Evolutionary conservation across 2,113 vertebrate species (phyloP), one percentile per base, ranked within the genome.

Genomic region (Pardalotus punctatus): DNA sequence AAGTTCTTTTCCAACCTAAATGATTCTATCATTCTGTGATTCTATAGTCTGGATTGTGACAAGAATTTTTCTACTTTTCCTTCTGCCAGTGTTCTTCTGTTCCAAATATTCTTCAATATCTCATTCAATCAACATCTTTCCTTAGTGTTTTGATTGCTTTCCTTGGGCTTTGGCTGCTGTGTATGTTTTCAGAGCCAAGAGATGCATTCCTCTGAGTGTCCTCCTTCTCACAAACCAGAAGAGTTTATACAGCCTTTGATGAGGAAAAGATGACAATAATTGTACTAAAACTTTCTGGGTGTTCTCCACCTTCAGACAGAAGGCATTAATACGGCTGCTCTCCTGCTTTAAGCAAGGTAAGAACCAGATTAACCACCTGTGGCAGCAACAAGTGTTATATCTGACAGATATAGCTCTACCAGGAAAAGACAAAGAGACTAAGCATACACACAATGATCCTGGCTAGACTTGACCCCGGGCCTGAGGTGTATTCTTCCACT

Each of bases 401-500:
- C 11, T 71, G 70, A 43, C 0, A 6, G 31, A 56, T 20, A 53
- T 20, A 72, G 31, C 36, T 80, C 31, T 54, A 24, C 14, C 28
- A 72, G 62, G 13, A 61, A 66, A 88, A 57, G 57, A 2, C 1
- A 0, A 50, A 43, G 60, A 73, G 18, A 21, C 31, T 24, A 2
- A 2, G 15, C 18, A 6, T 25, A 14, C 0, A 0, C 20, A 10
- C 38, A 6, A 1, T 10, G 9, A 31, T 48, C 20, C 71, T 64
- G 23, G 35, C 23, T 53, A 45, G 64, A n/a, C 45, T 42, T 42
- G 70, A 42, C 29, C 33, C 23, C 56, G 45, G 50, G 53, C 77
- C 13, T 0, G 9, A 57, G 48, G 7, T 16, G 45, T 69, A 15
- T 14, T 45, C 7, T 62, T 77, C 35, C 29, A 31, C 50, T 77